Evolutionary conservation across 2,113 vertebrate species (phyloP).

Genomic region (Caretta caretta): DNA sequence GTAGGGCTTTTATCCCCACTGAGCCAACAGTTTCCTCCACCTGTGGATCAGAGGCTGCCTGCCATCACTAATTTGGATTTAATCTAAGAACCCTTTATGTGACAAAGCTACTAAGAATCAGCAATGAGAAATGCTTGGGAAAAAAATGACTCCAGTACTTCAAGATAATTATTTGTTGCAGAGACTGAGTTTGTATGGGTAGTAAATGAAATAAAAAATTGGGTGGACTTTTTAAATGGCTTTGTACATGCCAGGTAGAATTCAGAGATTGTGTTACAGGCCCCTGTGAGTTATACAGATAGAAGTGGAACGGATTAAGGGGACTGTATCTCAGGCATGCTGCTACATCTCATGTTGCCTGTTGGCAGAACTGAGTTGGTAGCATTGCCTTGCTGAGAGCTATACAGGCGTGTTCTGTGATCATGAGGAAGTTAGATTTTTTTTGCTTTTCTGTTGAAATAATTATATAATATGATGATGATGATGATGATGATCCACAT

Average conservation of each 20-base stretch:
- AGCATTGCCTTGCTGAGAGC: not conserved
- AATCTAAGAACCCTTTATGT: not conserved
- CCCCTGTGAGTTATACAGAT: not conserved
- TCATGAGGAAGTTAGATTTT: not conserved
- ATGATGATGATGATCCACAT: not conserved
- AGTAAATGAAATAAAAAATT: not conserved
- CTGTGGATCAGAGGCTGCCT: not conserved
- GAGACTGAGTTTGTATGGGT: not conserved
- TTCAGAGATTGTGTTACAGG: not conserved
- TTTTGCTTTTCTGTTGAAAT: not conserved
- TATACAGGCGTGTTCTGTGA: not conserved
- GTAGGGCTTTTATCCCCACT: not conserved
- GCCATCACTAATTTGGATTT: not conserved
- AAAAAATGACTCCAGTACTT: not conserved
- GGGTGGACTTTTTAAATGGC: not conserved
- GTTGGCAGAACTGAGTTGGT: not conserved
- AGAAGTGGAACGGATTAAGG: not conserved
- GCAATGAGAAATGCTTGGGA: not conserved
- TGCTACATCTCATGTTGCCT: not conserved
- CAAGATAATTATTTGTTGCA: not conserved
- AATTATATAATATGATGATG: not conserved
- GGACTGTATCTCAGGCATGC: not conserved
- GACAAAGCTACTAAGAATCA: not conserved
- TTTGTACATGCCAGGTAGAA: not conserved
- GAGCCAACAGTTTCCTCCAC: not conserved